Evolutionary conservation across 2,113 vertebrate genomes (phyloP).

Genomic region (Mionectes macconnelli): DNA sequence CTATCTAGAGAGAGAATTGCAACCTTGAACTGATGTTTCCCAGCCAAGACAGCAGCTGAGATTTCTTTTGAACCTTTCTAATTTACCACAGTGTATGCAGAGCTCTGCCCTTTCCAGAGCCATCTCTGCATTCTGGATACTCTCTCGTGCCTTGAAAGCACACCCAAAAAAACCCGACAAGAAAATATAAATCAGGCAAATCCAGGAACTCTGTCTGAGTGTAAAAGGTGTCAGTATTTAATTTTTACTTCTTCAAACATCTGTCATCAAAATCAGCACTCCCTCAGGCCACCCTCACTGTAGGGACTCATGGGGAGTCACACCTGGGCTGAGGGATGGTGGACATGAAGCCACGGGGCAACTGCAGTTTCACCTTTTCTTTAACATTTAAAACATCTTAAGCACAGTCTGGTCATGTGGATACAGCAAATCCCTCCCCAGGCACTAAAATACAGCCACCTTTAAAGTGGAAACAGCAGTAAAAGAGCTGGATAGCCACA

Average conservation of each 20-base stretch:
- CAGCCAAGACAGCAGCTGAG: background rate
- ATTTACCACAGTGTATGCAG: background rate
- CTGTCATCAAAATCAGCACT: background rate
- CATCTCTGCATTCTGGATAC: background rate
- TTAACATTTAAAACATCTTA: background rate
- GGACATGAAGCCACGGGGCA: background rate
- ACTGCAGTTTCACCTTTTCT: background rate
- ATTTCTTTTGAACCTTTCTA: background rate
- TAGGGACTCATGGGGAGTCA: background rate
- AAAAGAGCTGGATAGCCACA: background rate
- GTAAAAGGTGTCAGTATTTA: background rate
- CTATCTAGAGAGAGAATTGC: background rate
- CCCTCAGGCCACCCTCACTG: background rate
- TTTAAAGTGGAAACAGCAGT: background rate
- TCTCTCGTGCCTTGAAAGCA: background rate
- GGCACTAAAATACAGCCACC: background rate
- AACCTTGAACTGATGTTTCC: background rate
- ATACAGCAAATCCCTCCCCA: background rate
- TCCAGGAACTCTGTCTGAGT: rapidly evolving
- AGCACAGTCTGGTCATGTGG: background rate
- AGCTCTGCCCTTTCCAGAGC: background rate
- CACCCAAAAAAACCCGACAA: background rate
- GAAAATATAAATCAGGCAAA: background rate
- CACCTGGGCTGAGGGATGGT: background rate
- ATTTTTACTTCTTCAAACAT: background rate